Conservation (phyloP, 1,140 invertebrate genomes). For the Penaeus chinensis region DNA sequence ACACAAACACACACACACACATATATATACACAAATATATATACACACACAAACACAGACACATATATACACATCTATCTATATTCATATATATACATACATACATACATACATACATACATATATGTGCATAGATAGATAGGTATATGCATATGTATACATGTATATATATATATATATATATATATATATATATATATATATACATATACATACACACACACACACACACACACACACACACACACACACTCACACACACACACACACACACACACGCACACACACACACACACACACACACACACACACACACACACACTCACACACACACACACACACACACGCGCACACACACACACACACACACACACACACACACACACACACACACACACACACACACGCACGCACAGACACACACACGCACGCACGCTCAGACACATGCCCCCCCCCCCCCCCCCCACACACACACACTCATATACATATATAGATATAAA, state of each 20-base stretch:
- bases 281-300: conserved; percentile 1
- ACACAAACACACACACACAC: conserved; percentile 12
- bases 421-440: background rate
- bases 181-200: conserved; percentile 26
- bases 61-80: background rate
- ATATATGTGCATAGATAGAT: background rate
- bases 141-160: background rate
- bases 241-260: conserved; percentile 18
- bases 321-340: too few relatives aligned
- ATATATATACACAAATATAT: conserved; percentile 17
- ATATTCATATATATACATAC: background rate
- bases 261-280: background rate
- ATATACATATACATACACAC: background rate
- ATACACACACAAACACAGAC: conserved; percentile 21
- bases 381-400: background rate
- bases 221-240: conserved; percentile 31
- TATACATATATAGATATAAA: too few relatives aligned
- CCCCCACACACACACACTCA: background rate
- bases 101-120: background rate
- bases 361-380: background rate
- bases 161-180: background rate
- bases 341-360: background rate
- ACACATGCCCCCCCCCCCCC: too few relatives aligned
- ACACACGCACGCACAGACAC: too few relatives aligned
- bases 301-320: background rate